Percentiles rank a stretch among this genome's conserved stretches.
Conservation (phyloP, 2,113 vertebrate species). For the Herpetotheres cachinnans region DNA sequence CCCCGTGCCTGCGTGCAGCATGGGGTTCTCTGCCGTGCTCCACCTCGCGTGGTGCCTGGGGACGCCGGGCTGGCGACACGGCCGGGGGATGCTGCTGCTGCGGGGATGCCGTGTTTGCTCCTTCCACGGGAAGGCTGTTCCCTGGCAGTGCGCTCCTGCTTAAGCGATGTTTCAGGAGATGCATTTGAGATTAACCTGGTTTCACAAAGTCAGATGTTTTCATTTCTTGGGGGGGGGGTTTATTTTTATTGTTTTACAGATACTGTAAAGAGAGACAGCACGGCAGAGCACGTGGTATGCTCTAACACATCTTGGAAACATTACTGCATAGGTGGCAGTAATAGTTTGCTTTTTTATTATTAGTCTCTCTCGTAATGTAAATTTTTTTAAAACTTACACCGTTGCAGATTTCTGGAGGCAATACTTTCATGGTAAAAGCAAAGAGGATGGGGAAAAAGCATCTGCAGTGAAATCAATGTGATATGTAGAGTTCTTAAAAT, state of each 20-base stretch:
- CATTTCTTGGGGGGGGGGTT: not conserved
- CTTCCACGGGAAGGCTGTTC: not conserved
- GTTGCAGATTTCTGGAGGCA: not conserved
- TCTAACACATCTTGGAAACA: not conserved
- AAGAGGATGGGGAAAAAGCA: not conserved
- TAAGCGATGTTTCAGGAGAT: not conserved
- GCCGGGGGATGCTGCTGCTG: not conserved
- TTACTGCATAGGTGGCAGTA: not conserved
- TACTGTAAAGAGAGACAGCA: not conserved
- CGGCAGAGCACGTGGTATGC: not conserved
- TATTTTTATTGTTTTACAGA: not conserved
- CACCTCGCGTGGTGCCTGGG: not conserved
- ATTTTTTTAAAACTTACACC: not conserved
- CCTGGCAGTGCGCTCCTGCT: not conserved
- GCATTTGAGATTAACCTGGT: not conserved
- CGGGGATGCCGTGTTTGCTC: accelerated
- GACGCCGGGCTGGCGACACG: too few species aligned
- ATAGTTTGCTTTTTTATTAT: not conserved
- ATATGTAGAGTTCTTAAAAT: not conserved
- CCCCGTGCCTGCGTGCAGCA: not conserved
- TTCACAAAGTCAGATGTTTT: not conserved
- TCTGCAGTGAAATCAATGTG: not conserved
- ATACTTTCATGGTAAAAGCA: not conserved
- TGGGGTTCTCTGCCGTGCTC: not conserved
- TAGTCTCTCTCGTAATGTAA: not conserved